Base-by-base conservation (phyloP, 2,888 invertebrate species). In the Amphipyra berbera region DNA sequence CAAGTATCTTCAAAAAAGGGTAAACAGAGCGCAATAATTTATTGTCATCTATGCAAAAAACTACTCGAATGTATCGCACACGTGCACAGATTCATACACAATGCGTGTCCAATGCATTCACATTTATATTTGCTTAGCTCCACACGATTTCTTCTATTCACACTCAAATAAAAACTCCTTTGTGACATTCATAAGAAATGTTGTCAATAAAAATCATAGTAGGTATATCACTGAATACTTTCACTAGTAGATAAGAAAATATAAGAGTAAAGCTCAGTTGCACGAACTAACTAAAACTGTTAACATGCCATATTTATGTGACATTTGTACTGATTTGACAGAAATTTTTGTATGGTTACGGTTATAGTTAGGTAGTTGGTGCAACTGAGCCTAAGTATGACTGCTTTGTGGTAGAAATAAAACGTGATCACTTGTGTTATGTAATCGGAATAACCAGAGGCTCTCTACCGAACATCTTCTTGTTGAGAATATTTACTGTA, bases 11-110 rank as follows among this genome's bases (percentile, higher is more conserved):
- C 61, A 65, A 72, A 65, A 73, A 85, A 85, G 82, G 82, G 78
- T 85, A 90, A 90, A 87, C 83, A 88, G 87, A 88, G 88, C 88
- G 86, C 79, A 85, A 87, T 81, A 85, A 86, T 86, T 82, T 84
- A 85, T 88, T 88, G 87, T 89, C 81, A 78, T 76, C 57, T 70
- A 78, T 76, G 64, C 73, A 78, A 82, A 83, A 82, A 80, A 81
- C 75, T 72, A 72, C 76, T 81, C 69, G 74, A 83, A 81, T 78
- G 70, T 70, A 75, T 76, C 68, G 79, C 88, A 89, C 93, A 93
- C 93, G 93, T 94, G 92, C 88, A 88, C 44, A 46, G 49, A 71
- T 63, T 76, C 69, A 70, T 81, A 79, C 82, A 89, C 89, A 91
- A 90, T 87, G 87, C 86, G 81, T 79, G 68, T 74, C 83, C 75